Conservation (phyloP, 2,113 vertebrate species). For the Hucho hucho region DNA sequence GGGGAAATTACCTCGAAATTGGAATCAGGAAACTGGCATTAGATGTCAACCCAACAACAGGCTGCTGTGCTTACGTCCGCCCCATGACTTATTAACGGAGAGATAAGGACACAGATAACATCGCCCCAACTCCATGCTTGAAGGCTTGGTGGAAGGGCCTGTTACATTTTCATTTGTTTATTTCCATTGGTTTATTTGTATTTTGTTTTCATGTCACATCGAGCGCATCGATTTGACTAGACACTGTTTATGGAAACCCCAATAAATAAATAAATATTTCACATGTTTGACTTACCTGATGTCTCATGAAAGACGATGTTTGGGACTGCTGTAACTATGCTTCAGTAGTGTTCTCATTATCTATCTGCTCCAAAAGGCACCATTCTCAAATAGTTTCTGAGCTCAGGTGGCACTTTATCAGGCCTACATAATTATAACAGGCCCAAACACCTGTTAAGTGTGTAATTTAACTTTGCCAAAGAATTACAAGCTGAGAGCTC, state of each 20-base stretch:
- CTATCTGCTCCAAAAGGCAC: not conserved
- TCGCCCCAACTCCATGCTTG: not conserved
- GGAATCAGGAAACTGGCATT: slow-evolving; percentile 13
- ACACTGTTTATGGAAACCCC: not conserved
- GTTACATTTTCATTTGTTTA: not conserved
- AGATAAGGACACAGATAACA: not conserved
- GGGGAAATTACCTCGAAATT: slow-evolving; percentile 25
- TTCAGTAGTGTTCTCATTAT: not conserved
- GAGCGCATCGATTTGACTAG: not conserved
- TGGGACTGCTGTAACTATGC: not conserved
- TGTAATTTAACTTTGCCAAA: not conserved
- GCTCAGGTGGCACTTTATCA: not conserved
- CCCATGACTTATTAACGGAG: not conserved
- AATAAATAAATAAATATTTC: not conserved
- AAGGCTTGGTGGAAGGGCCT: not conserved
- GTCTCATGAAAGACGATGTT: not conserved
- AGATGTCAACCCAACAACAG: slow-evolving; percentile 10
- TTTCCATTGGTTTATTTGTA: not conserved
- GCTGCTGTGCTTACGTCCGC: not conserved
- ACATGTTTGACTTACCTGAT: not conserved
- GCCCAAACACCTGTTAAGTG: not conserved
- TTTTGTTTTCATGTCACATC: not conserved
- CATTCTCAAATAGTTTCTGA: not conserved
- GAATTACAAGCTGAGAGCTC: not conserved
- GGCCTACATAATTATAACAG: not conserved